Evolutionary conservation across 2,797 vertebrate genomes (phyloP).

Genomic region (Gastrophryne carolinensis): DNA sequence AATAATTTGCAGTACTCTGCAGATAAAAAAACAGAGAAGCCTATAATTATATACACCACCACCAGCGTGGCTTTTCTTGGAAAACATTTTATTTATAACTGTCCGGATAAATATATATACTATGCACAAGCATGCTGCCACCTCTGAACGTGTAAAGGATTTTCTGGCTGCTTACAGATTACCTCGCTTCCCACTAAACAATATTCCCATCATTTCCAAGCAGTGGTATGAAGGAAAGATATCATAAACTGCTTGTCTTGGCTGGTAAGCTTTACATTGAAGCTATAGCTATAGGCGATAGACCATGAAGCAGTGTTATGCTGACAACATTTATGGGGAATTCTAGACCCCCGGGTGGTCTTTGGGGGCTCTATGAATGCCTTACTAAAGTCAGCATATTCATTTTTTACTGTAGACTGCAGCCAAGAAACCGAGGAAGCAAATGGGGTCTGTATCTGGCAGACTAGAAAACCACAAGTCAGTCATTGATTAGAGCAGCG

Average conservation of each 20-base stretch:
- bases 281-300: neutral
- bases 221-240: neutral
- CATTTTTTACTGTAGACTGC: neutral
- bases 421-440: too few species aligned
- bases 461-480: too few species aligned
- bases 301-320: neutral
- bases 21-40: slow-evolving; percentile 4
- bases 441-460: too few species aligned
- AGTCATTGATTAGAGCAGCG: too few species aligned
- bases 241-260: neutral
- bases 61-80: neutral
- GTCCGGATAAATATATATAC: neutral
- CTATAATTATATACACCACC: neutral
- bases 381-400: neutral
- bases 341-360: neutral
- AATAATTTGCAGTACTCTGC: slow-evolving; percentile 33
- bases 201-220: too few species aligned
- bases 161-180: neutral
- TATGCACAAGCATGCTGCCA: neutral
- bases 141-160: neutral
- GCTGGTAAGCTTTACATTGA: neutral
- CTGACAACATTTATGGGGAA: neutral
- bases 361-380: neutral
- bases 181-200: too few species aligned
- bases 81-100: neutral